A percentile compares a stretch with the other conserved stretches of the same genome.
phyloP scores from a whole-genome alignment of 2,113 vertebrate species.

The Dicaeum eximium region DNA sequence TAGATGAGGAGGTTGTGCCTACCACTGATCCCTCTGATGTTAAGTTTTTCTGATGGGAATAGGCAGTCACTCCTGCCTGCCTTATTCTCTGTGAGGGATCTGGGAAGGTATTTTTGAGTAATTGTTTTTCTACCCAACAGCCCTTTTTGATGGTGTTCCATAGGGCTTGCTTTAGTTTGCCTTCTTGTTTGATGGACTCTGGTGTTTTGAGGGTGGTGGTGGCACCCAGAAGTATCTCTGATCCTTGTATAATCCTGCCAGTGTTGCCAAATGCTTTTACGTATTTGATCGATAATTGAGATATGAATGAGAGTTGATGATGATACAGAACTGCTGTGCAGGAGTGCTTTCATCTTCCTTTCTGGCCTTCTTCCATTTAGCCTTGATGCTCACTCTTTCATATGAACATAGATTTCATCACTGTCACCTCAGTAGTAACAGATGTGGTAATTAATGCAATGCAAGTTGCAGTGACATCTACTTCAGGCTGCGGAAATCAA shows the following conservation, averaged over 20 bases:
- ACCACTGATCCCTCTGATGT: background rate
- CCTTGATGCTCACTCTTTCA: background rate
- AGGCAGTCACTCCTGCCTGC: background rate
- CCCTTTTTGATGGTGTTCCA: background rate
- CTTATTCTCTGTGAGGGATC: background rate
- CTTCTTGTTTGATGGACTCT: background rate
- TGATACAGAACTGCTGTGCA: background rate
- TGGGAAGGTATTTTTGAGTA: background rate
- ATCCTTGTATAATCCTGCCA: background rate
- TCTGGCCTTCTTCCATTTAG: background rate
- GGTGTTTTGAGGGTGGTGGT: background rate
- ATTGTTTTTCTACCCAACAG: background rate
- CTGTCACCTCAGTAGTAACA: background rate
- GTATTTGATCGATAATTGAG: background rate
- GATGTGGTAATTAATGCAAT: background rate
- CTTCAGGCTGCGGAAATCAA: background rate
- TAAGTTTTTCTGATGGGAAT: background rate
- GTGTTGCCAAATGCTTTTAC: background rate
- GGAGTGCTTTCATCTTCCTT: conserved; percentile 12
- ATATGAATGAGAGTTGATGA: background rate
- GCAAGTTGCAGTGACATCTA: background rate
- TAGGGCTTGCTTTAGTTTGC: background rate
- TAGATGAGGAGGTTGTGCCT: background rate
- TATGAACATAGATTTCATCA: background rate
- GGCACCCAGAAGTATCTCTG: background rate